Evolutionary conservation across 2,113 vertebrate species (phyloP).

Genomic region (Sigmodon hispidus): DNA sequence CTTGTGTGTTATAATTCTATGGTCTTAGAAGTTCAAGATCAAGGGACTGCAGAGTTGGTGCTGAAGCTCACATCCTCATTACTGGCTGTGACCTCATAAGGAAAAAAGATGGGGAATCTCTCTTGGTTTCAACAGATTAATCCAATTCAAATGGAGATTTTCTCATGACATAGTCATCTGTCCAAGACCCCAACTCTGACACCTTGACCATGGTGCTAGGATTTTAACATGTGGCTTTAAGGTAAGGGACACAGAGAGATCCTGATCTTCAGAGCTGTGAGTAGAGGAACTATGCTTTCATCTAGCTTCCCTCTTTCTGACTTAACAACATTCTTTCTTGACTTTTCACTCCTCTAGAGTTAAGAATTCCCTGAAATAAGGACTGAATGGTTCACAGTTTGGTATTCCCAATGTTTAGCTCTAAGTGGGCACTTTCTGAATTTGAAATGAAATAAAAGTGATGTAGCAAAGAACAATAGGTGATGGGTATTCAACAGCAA

Average conservation of each 20-base stretch:
- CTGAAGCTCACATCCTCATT: background rate
- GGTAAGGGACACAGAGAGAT: background rate
- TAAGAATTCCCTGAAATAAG: background rate
- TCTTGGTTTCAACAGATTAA: background rate
- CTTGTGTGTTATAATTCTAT: background rate
- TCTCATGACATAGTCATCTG: background rate
- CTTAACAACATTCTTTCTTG: background rate
- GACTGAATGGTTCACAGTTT: background rate
- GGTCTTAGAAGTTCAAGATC: background rate
- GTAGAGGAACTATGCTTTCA: background rate
- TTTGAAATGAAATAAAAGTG: slow-evolving; percentile 62
- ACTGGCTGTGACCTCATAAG: background rate
- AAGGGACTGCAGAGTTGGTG: background rate
- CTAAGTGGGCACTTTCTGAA: slow-evolving; percentile 54
- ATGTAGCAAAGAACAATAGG: slow-evolving; percentile 2
- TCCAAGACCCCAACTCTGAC: background rate
- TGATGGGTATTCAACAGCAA: background rate
- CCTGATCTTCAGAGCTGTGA: background rate
- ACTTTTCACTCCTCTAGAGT: background rate
- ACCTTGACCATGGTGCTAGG: background rate
- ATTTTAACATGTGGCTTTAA: background rate
- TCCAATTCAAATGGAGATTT: background rate
- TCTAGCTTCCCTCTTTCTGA: background rate
- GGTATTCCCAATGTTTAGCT: slow-evolving; percentile 37
- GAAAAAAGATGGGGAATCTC: background rate